phyloP scores from a whole-genome alignment of 2,797 vertebrate genomes.

The Macropus fuliginosus region DNA sequence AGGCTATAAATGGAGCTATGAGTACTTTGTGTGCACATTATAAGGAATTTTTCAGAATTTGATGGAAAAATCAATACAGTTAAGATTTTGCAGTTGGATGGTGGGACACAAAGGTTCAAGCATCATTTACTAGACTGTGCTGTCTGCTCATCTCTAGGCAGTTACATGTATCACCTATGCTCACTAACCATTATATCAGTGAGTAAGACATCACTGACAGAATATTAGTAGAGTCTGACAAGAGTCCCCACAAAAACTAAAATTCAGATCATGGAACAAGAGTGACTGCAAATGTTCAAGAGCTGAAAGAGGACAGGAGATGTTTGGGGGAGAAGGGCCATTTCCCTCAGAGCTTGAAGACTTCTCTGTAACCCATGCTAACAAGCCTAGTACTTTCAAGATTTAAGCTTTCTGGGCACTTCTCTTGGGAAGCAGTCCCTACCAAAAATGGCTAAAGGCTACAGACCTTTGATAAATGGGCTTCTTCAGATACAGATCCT shows the following conservation, averaged over 20 bases:
- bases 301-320: slow-evolving; percentile 60
- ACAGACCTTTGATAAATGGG: slow-evolving; percentile 98
- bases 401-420: slow-evolving; percentile 93
- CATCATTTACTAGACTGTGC: neutral
- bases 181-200: slow-evolving; percentile 29
- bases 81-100: neutral
- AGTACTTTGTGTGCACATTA: neutral
- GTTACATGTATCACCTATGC: slow-evolving; percentile 14
- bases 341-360: slow-evolving; percentile 87
- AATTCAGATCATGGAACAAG: slow-evolving; percentile 67
- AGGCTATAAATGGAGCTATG: slow-evolving; percentile 18
- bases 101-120: slow-evolving; percentile 23
- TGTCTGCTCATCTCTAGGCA: slow-evolving; percentile 59
- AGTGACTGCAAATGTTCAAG: slow-evolving; percentile 46
- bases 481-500: slow-evolving; percentile 99
- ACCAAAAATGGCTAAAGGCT: slow-evolving; percentile 98
- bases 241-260: slow-evolving; percentile 75
- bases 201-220: slow-evolving; percentile 20
- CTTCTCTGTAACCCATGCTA: slow-evolving; percentile 95
- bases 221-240: slow-evolving; percentile 32
- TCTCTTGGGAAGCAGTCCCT: slow-evolving; percentile 97
- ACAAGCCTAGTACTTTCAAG: slow-evolving; percentile 90
- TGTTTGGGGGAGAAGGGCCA: slow-evolving; percentile 75
- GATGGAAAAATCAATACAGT: neutral
- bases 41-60: neutral